These are phyloP conservation scores for Corythornis cristatus DNA, from an alignment of 2,113 vertebrate genomes.

Conservation along the genomic window DNA sequence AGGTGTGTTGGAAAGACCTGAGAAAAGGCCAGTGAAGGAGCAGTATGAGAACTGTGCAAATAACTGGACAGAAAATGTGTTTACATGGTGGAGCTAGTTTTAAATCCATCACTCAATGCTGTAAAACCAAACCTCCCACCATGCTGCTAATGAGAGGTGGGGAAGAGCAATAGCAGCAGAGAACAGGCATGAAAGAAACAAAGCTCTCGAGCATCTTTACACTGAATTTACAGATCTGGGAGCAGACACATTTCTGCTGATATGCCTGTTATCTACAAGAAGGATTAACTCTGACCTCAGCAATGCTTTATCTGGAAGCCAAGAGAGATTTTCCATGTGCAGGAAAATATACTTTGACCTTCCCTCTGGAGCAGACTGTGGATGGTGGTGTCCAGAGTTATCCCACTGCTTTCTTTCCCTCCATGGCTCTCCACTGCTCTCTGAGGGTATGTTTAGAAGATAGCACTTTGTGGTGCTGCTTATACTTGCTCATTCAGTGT, in stretches of 20 bases:
- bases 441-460: constrained; percentile 44
- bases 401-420: background rate
- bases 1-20: background rate
- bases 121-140: constrained; percentile 16
- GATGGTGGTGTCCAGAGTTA: background rate
- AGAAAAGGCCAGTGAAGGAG: background rate
- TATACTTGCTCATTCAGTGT: constrained; percentile 50
- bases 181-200: background rate
- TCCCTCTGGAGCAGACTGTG: background rate
- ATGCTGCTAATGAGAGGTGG: background rate
- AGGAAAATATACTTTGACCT: background rate
- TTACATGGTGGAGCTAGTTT: background rate
- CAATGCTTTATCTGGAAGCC: background rate
- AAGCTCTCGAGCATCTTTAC: background rate
- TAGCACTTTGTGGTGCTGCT: background rate
- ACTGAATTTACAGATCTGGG: background rate
- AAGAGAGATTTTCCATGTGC: background rate
- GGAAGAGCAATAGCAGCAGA: background rate
- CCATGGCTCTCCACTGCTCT: background rate
- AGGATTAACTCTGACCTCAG: background rate
- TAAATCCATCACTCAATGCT: background rate
- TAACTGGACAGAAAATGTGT: background rate
- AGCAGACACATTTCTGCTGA: background rate
- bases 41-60: background rate
- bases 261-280: background rate